Conservation (phyloP, 2,888 invertebrate species). For the Eremobia ochroleuca region DNA sequence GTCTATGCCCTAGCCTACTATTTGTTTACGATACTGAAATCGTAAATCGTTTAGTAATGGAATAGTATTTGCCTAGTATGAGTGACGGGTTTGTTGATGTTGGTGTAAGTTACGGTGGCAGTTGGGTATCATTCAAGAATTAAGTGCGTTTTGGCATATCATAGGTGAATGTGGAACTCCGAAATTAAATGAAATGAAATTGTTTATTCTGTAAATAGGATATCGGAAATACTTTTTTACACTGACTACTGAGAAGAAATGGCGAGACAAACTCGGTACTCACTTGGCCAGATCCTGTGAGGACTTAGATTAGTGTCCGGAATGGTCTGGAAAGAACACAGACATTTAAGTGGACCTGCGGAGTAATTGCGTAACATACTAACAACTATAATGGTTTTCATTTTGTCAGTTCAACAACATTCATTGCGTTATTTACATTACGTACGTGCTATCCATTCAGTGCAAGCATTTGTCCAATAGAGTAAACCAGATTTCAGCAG, state of each 20-base stretch:
- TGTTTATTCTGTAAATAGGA: neutral
- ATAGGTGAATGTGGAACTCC: slow-evolving; percentile 7
- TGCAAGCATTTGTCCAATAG: neutral
- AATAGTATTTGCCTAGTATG: slow-evolving; percentile 19
- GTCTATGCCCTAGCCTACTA: slow-evolving; percentile 29
- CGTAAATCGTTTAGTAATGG: slow-evolving; percentile 47
- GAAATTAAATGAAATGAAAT: neutral
- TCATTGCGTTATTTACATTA: neutral
- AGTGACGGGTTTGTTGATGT: slow-evolving; percentile 30
- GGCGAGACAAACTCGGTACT: neutral
- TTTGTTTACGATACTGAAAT: slow-evolving; percentile 52
- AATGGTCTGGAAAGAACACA: neutral
- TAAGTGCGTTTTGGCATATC: slow-evolving; percentile 22
- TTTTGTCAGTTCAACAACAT: neutral
- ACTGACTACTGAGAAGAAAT: neutral
- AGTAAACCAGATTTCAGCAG: neutral
- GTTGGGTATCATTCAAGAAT: slow-evolving; percentile 43
- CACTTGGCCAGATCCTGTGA: neutral
- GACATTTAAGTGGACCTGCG: neutral
- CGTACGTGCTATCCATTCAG: neutral
- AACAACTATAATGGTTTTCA: neutral
- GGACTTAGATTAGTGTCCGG: neutral
- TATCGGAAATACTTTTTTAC: neutral
- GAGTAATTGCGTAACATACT: neutral
- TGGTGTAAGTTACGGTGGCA: slow-evolving; percentile 28